Base-by-base conservation (phyloP, 2,888 invertebrate genomes). In the Enoplolaimus lenunculus region DNA sequence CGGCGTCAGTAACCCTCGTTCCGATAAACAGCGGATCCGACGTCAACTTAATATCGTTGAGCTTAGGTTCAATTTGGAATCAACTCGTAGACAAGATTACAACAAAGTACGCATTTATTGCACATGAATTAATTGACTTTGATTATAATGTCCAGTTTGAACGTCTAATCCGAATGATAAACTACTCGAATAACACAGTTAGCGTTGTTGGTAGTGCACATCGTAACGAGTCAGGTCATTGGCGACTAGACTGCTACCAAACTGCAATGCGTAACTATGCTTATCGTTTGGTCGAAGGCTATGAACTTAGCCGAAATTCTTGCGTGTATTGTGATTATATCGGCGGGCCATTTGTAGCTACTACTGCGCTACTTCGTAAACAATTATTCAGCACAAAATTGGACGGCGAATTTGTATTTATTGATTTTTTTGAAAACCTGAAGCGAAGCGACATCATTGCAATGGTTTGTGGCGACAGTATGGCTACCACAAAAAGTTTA, bases 311-410 rank as follows among this genome's bases (percentile, higher is more conserved):
- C n/a, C 62, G 33, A 26, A 69, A 69, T 65, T 69, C 69, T 7
- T 69, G 69, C 31, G 29, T 69, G 33, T 69, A 67, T 66, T 69
- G 69, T 33, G 69, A 69, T 29, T 66, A 69, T 30, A 29, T 30
- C n/a, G 26, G 30, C 3, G 69, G 69, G 30, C 59, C 69, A 21
- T 69, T 69, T 65, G 3, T 65, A 2, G 26, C 30, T 2, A 2
- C 2, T 29, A 35, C 34, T 1, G 7, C 28, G 2, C 29, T 68
- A 29, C n/a, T 69, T 30, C 29, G 62, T 60, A 26, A n/a, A 30
- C 21, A 29, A n/a, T 13, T 28, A 26, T 7, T 34, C 13, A 59
- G 3, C 2, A 21, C 3, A 3, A 3, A 2, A 21, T 13, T 29
- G 26, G 64, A 21, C 7, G 62, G 57, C 3, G 68, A 57, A 26